Percentiles rank a stretch among this genome's conserved stretches.
Evolutionary conservation across 2,797 vertebrate genomes (phyloP).

Genomic region (Carcharodon carcharias): DNA sequence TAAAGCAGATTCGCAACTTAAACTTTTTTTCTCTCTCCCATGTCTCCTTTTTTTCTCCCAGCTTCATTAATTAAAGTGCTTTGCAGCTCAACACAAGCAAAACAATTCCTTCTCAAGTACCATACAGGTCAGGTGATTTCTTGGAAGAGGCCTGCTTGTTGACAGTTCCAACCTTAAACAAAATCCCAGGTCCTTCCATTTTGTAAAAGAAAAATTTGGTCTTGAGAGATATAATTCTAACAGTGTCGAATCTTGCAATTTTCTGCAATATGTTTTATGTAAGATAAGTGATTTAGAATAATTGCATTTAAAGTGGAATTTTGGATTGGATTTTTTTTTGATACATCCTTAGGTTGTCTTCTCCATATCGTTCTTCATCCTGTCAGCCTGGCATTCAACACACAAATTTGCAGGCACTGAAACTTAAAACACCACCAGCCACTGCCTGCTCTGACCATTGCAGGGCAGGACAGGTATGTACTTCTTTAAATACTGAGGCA

Average conservation of each 20-base stretch:
- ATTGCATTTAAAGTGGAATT: not conserved
- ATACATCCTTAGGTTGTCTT: conserved; percentile 44
- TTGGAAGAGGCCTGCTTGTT: no score
- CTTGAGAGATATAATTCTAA: no score
- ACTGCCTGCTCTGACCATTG: conserved; percentile 56
- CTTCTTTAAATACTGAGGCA: not conserved
- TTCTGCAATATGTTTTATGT: not conserved
- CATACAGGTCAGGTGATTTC: no score
- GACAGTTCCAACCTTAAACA: no score
- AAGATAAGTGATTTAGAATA: not conserved
- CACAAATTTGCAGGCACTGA: not conserved
- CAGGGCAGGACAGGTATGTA: conserved; percentile 66
- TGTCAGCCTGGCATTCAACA: conserved; percentile 41
- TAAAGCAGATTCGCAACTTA: no score
- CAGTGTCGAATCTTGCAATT: not conserved
- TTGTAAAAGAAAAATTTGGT: no score
- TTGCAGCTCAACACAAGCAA: no score
- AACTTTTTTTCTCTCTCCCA: no score
- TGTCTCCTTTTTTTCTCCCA: no score
- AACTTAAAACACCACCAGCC: conserved; percentile 31
- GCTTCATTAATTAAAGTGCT: no score
- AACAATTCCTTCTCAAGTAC: no score
- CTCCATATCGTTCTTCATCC: conserved; percentile 35
- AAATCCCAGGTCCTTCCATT: no score
- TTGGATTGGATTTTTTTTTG: not conserved